A percentile compares a stretch with the other conserved stretches of the same genome.
These are phyloP conservation scores for Caenorhabditis macrosperma DNA, from an alignment of 2,888 invertebrate species.

Conservation along the genomic window DNA sequence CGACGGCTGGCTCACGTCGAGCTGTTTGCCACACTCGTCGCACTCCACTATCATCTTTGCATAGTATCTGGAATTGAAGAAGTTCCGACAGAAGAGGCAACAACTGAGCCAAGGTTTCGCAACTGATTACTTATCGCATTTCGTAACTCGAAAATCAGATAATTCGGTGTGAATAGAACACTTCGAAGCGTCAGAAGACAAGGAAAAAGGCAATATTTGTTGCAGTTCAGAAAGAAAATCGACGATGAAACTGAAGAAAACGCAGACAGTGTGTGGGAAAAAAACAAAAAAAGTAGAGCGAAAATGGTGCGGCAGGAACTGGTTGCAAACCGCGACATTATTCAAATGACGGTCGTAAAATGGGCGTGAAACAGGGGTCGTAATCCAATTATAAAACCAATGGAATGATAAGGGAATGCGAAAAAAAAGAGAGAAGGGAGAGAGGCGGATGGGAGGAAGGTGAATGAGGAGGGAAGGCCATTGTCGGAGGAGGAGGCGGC, in stretches of 20 bases:
- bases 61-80: constrained; percentile 28
- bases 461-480: constrained; percentile 21
- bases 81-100: too few relatives aligned
- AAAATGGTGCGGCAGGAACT: not conserved
- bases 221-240: not conserved
- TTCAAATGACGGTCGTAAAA: constrained; percentile 29
- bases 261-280: not conserved
- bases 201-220: not conserved
- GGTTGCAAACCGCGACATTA: constrained; percentile 15
- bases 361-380: constrained; percentile 6
- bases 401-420: constrained; percentile 12
- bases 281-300: constrained; percentile 9
- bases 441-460: not conserved
- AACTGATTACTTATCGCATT: not conserved
- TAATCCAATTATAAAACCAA: constrained; percentile 8
- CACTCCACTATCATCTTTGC: constrained; percentile 59
- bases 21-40: constrained; percentile 63
- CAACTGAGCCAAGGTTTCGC: constrained; percentile 1
- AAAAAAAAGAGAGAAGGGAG: constrained; percentile 6
- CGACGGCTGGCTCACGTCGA: constrained; percentile 22
- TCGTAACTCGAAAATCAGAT: too few relatives aligned
- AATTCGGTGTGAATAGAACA: too few relatives aligned
- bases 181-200: not conserved
- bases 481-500: not conserved
- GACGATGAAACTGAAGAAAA: constrained; percentile 1